These are phyloP conservation scores for Strigops habroptila DNA, from an alignment of 2,113 vertebrate genomes.

Conservation along the genomic window DNA sequence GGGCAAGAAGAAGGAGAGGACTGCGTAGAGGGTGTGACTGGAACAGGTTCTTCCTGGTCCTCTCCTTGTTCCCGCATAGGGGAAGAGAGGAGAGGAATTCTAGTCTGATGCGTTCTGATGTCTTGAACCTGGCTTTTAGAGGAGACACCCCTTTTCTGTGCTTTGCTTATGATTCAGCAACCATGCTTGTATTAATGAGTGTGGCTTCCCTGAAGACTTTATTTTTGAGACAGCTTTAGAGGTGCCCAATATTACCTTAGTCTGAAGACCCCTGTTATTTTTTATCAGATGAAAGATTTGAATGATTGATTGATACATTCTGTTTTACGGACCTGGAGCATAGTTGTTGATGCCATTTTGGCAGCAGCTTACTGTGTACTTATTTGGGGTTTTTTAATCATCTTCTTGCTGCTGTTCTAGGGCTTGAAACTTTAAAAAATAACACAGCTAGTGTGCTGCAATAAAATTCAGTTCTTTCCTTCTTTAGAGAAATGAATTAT, in stretches of 20 bases:
- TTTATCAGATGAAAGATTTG: not conserved
- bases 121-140: not conserved
- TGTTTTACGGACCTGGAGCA: not conserved
- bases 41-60: not conserved
- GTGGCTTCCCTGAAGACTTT: not conserved
- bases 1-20: not conserved
- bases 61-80: fast-evolving
- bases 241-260: not conserved
- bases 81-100: not conserved
- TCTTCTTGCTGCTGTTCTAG: not conserved
- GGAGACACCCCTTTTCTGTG: not conserved
- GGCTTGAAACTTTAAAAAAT: not conserved
- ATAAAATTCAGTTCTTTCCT: slow-evolving; percentile 46
- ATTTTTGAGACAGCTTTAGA: not conserved
- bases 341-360: not conserved
- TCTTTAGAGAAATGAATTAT: slow-evolving; percentile 49
- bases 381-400: not conserved
- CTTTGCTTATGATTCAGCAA: not conserved
- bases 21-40: not conserved
- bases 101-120: not conserved
- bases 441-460: slow-evolving; percentile 6
- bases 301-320: not conserved
- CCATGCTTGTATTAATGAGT: fast-evolving
- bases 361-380: not conserved
- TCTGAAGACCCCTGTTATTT: not conserved